Evolutionary conservation across 2,888 invertebrate species (phyloP).

Genomic region (Pimpla rufipes): DNA sequence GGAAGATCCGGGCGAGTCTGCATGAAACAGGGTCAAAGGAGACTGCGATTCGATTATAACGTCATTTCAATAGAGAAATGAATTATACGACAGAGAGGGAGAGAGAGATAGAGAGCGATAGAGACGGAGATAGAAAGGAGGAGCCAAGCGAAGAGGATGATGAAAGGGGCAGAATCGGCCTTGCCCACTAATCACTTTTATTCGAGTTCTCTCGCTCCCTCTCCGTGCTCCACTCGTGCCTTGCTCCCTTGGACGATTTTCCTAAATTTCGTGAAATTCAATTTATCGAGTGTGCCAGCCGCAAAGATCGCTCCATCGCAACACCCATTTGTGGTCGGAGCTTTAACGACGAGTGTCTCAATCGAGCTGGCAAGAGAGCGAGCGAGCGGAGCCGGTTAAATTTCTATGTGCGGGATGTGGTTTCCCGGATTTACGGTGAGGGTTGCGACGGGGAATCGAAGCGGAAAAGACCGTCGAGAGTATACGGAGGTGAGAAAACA

Average conservation of each 20-base stretch:
- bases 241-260: conserved; percentile 55
- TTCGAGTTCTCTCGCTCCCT: conserved; percentile 26
- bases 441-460: neutral
- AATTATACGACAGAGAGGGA: conserved; percentile 53
- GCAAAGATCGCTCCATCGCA: conserved; percentile 33
- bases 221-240: conserved; percentile 21
- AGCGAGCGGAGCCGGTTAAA: conserved; percentile 12
- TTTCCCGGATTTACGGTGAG: conserved; percentile 19
- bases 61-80: conserved; percentile 64
- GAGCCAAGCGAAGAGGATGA: conserved; percentile 48
- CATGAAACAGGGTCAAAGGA: conserved; percentile 62
- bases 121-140: conserved; percentile 8
- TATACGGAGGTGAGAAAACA: conserved; percentile 51
- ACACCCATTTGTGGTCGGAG: conserved; percentile 41
- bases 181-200: conserved; percentile 63
- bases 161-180: conserved; percentile 49
- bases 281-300: conserved; percentile 58
- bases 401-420: conserved; percentile 32
- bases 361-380: conserved; percentile 34
- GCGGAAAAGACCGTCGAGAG: conserved; percentile 4
- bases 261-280: conserved; percentile 60
- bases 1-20: conserved; percentile 13
- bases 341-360: conserved; percentile 41
- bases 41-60: conserved; percentile 63
- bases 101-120: conserved; percentile 13